Conservation (phyloP, 2,797 vertebrate genomes). For the Danio jaintianensis region DNA sequence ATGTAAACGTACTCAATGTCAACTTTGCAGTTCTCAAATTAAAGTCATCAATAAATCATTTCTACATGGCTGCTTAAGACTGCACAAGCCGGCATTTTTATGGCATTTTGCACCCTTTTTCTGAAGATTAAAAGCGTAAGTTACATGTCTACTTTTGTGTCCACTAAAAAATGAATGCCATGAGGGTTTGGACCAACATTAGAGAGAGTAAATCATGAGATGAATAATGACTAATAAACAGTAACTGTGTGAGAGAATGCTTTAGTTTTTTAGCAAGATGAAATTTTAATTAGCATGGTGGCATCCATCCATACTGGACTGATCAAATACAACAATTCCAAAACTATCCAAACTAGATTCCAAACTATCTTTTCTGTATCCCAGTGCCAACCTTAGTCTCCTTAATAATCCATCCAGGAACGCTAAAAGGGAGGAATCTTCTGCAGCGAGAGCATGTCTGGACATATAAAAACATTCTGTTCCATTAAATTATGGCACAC, state of each 20-base stretch:
- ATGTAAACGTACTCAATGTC: no score
- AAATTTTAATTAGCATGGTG: background rate
- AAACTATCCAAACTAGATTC: no score
- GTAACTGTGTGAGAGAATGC: background rate
- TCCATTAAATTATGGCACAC: constrained; percentile 22
- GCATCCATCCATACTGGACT: background rate
- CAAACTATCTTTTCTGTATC: background rate
- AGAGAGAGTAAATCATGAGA: background rate
- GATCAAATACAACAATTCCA: background rate
- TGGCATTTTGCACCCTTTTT: background rate
- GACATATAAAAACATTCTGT: constrained; percentile 37
- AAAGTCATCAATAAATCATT: no score
- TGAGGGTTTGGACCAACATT: background rate
- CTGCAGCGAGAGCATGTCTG: constrained; percentile 48
- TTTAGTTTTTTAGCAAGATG: background rate
- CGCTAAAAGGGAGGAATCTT: constrained; percentile 37
- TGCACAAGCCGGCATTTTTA: background rate
- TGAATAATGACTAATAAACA: background rate
- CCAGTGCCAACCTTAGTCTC: background rate
- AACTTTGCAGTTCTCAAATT: no score
- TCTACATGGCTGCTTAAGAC: background rate
- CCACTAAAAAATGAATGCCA: background rate
- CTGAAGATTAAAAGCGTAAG: background rate
- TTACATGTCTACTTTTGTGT: background rate
- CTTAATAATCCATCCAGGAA: constrained; percentile 38